Evolutionary conservation across 2,888 invertebrate species (phyloP).

Genomic region (Catocala nupta): DNA sequence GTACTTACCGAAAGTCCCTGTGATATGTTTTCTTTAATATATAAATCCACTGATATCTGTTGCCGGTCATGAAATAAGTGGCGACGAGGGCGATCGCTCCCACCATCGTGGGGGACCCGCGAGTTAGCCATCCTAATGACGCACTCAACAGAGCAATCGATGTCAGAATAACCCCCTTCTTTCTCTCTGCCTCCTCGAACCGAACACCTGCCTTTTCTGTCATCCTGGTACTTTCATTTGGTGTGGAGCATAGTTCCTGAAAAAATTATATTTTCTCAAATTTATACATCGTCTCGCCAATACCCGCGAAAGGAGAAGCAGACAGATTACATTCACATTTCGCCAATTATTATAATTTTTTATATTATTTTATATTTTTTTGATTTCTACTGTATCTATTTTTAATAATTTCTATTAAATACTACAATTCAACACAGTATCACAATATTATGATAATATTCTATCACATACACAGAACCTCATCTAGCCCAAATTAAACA

Average conservation of each 20-base stretch:
- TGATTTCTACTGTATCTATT: too few species aligned
- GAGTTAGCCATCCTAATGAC: slow-evolving; percentile 63
- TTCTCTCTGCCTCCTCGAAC: slow-evolving; percentile 79
- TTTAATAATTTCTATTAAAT: too few species aligned
- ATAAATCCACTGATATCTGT: slow-evolving; percentile 83
- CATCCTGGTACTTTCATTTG: slow-evolving; percentile 73
- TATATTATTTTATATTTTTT: too few species aligned
- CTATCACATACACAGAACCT: too few species aligned
- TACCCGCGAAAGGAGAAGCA: too few species aligned
- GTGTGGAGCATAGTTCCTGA: slow-evolving; percentile 50
- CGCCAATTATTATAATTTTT: too few species aligned
- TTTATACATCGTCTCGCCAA: too few species aligned
- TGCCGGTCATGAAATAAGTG: slow-evolving; percentile 75
- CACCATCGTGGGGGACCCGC: slow-evolving; percentile 59
- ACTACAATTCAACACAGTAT: too few species aligned
- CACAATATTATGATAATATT: too few species aligned
- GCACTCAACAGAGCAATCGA: slow-evolving; percentile 61
- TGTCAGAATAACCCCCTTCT: slow-evolving; percentile 64
- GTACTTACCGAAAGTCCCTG: slow-evolving; percentile 78
- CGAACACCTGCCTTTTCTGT: slow-evolving; percentile 75
- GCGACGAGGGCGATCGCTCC: slow-evolving; percentile 63
- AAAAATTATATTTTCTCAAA: slow-evolving; percentile 37
- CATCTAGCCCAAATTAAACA: too few species aligned
- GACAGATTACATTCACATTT: too few species aligned
- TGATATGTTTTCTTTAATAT: slow-evolving; percentile 78